Evolutionary conservation across 2,888 invertebrate species (phyloP).

Genomic region (Tetragonisca angustula): DNA sequence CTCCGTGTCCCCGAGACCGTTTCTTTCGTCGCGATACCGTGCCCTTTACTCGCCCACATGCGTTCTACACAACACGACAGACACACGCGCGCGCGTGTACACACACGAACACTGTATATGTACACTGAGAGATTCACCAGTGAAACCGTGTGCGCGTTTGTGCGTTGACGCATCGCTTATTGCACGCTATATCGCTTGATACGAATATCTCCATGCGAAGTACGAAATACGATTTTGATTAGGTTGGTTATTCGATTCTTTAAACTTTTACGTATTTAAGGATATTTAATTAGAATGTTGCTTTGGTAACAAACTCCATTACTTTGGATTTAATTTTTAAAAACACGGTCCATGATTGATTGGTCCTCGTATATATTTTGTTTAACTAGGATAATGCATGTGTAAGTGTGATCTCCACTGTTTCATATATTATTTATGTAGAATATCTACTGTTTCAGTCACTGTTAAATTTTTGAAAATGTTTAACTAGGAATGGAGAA

Average conservation of each 20-base stretch:
- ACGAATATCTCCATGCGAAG: slow-evolving; percentile 33
- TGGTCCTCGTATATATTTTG: too few relatives aligned
- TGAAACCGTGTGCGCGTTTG: slow-evolving; percentile 11
- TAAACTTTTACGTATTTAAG: accelerated
- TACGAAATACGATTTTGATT: not conserved
- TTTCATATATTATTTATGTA: too few relatives aligned
- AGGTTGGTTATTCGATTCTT: not conserved
- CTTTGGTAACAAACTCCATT: not conserved
- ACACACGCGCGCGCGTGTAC: slow-evolving; percentile 23
- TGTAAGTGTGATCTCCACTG: too few relatives aligned
- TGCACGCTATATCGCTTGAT: slow-evolving; percentile 54
- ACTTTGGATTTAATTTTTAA: too few relatives aligned
- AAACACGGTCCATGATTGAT: too few relatives aligned
- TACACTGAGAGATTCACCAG: slow-evolving; percentile 25
- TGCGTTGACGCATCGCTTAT: slow-evolving; percentile 41
- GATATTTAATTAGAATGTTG: not conserved
- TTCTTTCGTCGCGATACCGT: slow-evolving; percentile 11
- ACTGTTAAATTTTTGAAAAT: too few relatives aligned
- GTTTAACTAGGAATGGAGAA: too few relatives aligned
- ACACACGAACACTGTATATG: not conserved
- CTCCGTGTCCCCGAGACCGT: slow-evolving; percentile 34
- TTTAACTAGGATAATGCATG: too few relatives aligned
- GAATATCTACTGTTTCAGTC: too few relatives aligned
- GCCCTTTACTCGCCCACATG: slow-evolving; percentile 39
- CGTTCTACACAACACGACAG: slow-evolving; percentile 19